Conservation (phyloP, 1,140 invertebrate genomes). For the Chrysoperla carnea region DNA sequence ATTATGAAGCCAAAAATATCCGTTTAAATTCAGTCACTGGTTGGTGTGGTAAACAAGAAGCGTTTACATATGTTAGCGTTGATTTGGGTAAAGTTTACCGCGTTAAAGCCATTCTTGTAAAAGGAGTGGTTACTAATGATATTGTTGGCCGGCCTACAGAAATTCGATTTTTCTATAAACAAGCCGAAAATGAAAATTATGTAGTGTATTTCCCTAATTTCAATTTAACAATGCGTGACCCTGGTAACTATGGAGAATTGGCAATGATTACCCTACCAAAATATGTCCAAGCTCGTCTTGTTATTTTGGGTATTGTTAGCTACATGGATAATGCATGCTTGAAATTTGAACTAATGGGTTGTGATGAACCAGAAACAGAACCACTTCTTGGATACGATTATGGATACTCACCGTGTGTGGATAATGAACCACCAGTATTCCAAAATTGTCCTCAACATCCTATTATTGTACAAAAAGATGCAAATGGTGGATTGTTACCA, state of each 20-base stretch:
- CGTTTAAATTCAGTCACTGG: slow-evolving; percentile 86
- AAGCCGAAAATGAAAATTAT: slow-evolving; percentile 81
- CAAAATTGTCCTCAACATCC: slow-evolving; percentile 88
- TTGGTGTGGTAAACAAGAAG: slow-evolving; percentile 88
- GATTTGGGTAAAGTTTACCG: slow-evolving; percentile 80
- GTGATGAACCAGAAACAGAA: slow-evolving; percentile 63
- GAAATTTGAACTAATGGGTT: slow-evolving; percentile 92
- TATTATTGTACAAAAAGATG: slow-evolving; percentile 72
- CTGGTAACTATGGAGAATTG: slow-evolving; percentile 85
- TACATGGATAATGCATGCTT: slow-evolving; percentile 93
- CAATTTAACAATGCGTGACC: slow-evolving; percentile 80
- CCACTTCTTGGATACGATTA: slow-evolving; percentile 83
- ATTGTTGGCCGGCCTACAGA: slow-evolving; percentile 88
- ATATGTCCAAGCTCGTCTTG: slow-evolving; percentile 81
- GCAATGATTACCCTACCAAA: slow-evolving; percentile 90
- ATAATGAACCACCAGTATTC: slow-evolving; percentile 91
- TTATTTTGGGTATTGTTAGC: slow-evolving; percentile 85
- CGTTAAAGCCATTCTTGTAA: slow-evolving; percentile 81
- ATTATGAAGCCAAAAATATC: slow-evolving; percentile 80
- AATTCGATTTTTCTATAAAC: slow-evolving; percentile 93
- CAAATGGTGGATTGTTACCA: slow-evolving; percentile 68
- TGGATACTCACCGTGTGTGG: slow-evolving; percentile 86
- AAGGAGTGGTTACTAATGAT: slow-evolving; percentile 87
- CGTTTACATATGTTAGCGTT: slow-evolving; percentile 89
- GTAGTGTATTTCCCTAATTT: slow-evolving; percentile 94